Percentiles rank a stretch among this genome's conserved stretches.
phyloP scores from a whole-genome alignment of 2,888 invertebrate species.

The Platynereis dumerilii region DNA sequence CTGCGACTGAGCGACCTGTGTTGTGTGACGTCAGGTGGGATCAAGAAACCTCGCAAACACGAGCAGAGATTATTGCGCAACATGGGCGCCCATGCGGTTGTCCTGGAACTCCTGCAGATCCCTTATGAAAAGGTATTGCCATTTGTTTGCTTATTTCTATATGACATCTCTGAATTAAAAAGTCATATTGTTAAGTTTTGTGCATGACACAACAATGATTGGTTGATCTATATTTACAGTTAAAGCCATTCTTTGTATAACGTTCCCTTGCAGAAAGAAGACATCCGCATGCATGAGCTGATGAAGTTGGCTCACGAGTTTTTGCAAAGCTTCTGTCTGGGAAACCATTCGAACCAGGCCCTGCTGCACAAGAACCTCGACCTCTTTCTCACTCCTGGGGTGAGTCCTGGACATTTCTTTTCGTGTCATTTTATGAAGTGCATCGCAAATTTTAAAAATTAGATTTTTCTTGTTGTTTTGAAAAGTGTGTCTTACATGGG shows the following conservation, averaged over 20 bases:
- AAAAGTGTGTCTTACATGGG: too few relatives aligned
- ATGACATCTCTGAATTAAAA: too few relatives aligned
- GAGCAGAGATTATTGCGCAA: slow-evolving; percentile 94
- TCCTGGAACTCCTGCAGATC: slow-evolving; percentile 90
- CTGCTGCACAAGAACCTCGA: slow-evolving; percentile 92
- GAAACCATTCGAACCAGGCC: slow-evolving; percentile 95
- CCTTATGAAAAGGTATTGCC: slow-evolving; percentile 91
- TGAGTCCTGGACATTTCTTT: too few relatives aligned
- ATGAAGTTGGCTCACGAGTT: slow-evolving; percentile 96
- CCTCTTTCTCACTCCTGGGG: slow-evolving; percentile 88
- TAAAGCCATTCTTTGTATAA: too few relatives aligned
- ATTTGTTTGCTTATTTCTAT: too few relatives aligned
- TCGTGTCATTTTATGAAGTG: too few relatives aligned
- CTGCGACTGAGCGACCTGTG: slow-evolving; percentile 93
- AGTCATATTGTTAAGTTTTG: too few relatives aligned
- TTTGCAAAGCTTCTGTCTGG: slow-evolving; percentile 94
- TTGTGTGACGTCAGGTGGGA: slow-evolving; percentile 67
- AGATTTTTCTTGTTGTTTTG: too few relatives aligned
- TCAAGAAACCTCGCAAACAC: slow-evolving; percentile 79
- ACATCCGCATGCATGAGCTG: slow-evolving; percentile 92
- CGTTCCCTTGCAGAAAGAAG: slow-evolving; percentile 86
- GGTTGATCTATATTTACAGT: too few relatives aligned
- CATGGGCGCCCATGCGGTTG: slow-evolving; percentile 95
- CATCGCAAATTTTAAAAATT: too few relatives aligned
- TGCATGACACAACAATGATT: too few relatives aligned